These are phyloP conservation scores for Pachypsylla venusta DNA, from an alignment of 1,140 invertebrate genomes.

Conservation along the genomic window DNA sequence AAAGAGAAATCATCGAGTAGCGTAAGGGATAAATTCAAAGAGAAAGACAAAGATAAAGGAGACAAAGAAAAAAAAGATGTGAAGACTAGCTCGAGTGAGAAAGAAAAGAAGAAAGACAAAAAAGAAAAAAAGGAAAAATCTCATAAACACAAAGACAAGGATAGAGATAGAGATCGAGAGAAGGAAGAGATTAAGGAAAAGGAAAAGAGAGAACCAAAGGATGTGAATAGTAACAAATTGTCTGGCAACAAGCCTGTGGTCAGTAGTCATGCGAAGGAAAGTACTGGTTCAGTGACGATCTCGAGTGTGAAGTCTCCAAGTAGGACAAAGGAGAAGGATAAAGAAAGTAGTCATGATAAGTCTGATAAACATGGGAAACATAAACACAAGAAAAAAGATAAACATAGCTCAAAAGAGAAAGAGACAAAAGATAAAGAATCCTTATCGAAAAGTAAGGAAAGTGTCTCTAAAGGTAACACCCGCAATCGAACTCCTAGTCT, in stretches of 20 bases:
- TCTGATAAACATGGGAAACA: slow-evolving; percentile 27
- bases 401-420: slow-evolving; percentile 33
- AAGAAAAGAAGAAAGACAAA: slow-evolving; percentile 17
- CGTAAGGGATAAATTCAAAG: neutral
- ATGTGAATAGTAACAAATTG: slow-evolving; percentile 22
- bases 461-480: neutral
- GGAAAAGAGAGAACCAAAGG: slow-evolving; percentile 33
- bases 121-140: slow-evolving; percentile 22
- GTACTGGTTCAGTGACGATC: slow-evolving; percentile 11
- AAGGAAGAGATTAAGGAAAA: slow-evolving; percentile 37
- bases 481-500: neutral
- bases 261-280: slow-evolving; percentile 19
- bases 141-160: slow-evolving; percentile 33
- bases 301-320: slow-evolving; percentile 13
- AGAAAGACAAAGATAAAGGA: slow-evolving; percentile 21
- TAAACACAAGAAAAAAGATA: slow-evolving; percentile 43
- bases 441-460: slow-evolving; percentile 8
- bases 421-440: slow-evolving; percentile 17
- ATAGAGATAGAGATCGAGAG: slow-evolving; percentile 33
- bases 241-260: slow-evolving; percentile 29
- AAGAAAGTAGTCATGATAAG: slow-evolving; percentile 35
- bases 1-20: neutral
- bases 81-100: slow-evolving; percentile 7
- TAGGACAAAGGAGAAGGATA: slow-evolving; percentile 27
- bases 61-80: slow-evolving; percentile 14